Percentiles rank a stretch among this genome's conserved stretches.
These are phyloP conservation scores for Xiphophorus couchianus DNA, from an alignment of 2,113 vertebrate genomes.

Conservation along the genomic window DNA sequence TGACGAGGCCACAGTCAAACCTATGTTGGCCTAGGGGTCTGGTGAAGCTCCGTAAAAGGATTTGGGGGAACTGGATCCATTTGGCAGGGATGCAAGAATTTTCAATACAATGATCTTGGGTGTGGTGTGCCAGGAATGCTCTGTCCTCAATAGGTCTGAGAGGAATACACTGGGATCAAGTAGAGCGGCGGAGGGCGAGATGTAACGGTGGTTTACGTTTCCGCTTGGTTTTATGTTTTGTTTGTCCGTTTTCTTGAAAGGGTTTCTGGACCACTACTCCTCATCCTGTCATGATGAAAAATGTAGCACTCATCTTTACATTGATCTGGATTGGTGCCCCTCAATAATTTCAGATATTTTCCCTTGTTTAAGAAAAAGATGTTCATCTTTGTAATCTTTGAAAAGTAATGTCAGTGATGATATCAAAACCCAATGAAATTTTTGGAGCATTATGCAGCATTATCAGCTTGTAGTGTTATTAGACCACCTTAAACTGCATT, in stretches of 20 bases:
- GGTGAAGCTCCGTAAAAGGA: conserved; percentile 85
- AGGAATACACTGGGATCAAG: conserved; percentile 51
- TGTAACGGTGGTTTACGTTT: conserved; percentile 24
- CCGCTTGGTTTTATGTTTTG: background rate
- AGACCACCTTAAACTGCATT: background rate
- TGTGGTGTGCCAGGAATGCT: conserved; percentile 87
- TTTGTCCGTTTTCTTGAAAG: background rate
- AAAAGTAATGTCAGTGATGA: background rate
- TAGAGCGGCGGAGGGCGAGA: background rate
- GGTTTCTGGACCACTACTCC: background rate
- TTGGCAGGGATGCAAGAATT: conserved; percentile 89
- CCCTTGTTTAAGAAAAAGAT: background rate
- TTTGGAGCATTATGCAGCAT: background rate
- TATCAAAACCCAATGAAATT: too few relatives aligned
- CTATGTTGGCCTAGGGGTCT: conserved; percentile 80
- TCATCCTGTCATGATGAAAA: background rate
- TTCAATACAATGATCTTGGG: conserved; percentile 95
- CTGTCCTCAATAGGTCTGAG: conserved; percentile 67
- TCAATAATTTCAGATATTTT: too few relatives aligned
- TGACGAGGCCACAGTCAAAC: conserved; percentile 76
- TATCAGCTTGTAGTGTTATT: background rate
- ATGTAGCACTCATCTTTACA: background rate
- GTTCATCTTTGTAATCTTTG: background rate
- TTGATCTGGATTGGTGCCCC: background rate
- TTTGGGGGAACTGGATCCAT: conserved; percentile 90